phyloP scores from a whole-genome alignment of 2,797 vertebrate genomes.

The Moxostoma hubbsi region DNA sequence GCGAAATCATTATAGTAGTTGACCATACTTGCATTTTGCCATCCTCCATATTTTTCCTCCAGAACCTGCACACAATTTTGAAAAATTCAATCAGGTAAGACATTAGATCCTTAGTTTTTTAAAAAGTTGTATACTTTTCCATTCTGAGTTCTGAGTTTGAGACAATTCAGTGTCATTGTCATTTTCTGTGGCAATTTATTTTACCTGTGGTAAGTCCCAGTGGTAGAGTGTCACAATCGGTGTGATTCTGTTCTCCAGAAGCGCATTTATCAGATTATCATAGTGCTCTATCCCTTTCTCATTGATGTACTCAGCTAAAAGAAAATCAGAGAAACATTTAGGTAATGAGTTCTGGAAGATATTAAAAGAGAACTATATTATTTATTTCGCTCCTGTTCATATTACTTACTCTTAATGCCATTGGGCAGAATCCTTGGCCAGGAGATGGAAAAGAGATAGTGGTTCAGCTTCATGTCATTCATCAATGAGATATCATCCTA shows the following conservation, averaged over 20 bases:
- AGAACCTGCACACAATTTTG: constrained; percentile 73
- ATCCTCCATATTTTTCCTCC: constrained; percentile 86
- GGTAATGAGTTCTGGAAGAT: not conserved
- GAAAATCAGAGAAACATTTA: not conserved
- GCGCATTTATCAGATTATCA: constrained; percentile 82
- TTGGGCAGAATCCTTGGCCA: constrained; percentile 91
- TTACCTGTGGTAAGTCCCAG: constrained; percentile 92
- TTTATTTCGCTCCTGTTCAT: not conserved
- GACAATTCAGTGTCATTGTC: not conserved
- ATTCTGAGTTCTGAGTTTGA: not conserved
- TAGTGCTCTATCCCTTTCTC: constrained; percentile 88
- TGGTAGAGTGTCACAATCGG: constrained; percentile 89
- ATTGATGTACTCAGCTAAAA: constrained; percentile 84
- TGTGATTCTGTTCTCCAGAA: constrained; percentile 86
- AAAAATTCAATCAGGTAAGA: not conserved
- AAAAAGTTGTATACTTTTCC: not conserved
- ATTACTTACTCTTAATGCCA: constrained; percentile 76
- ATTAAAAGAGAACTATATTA: not conserved
- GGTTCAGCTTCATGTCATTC: constrained; percentile 86
- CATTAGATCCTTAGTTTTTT: not conserved
- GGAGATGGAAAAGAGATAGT: constrained; percentile 90
- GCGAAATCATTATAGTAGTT: constrained; percentile 88
- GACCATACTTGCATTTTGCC: constrained; percentile 89
- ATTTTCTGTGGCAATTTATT: not conserved
- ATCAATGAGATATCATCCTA: constrained; percentile 87